A percentile compares a stretch with the other conserved stretches of the same genome.
These are phyloP conservation scores for Platyura marginata DNA, from an alignment of 1,140 invertebrate species.

Conservation along the genomic window DNA sequence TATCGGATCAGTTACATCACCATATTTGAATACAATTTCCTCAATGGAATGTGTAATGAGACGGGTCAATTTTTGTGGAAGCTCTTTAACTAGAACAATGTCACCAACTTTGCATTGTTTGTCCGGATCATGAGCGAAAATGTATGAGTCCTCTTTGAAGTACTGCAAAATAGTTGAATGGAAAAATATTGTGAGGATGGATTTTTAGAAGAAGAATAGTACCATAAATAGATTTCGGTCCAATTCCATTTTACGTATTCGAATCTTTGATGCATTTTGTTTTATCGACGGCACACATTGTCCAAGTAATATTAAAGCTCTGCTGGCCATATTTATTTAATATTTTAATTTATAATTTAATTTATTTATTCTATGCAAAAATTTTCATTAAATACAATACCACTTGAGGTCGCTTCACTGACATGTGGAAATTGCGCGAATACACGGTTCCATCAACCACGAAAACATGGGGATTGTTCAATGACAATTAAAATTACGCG, in stretches of 20 bases:
- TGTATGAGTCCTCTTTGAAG: conserved; percentile 46
- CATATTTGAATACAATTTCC: conserved; percentile 59
- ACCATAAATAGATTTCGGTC: conserved; percentile 51
- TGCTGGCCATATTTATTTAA: background rate
- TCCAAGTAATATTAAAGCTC: conserved; percentile 26
- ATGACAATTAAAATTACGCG: too few relatives aligned
- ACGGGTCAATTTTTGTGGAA: conserved; percentile 50
- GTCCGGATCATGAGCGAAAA: conserved; percentile 58
- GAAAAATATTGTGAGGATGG: conserved; percentile 4
- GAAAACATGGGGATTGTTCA: too few relatives aligned
- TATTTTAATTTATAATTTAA: too few relatives aligned
- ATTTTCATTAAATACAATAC: too few relatives aligned
- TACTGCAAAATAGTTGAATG: conserved; percentile 39
- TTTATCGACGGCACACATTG: conserved; percentile 53
- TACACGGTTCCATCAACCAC: too few relatives aligned
- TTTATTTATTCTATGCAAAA: too few relatives aligned
- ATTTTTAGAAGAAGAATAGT: conserved; percentile 3
- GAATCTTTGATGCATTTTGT: conserved; percentile 55
- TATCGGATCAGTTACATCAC: conserved; percentile 66
- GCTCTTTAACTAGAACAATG: conserved; percentile 52
- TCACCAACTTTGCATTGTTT: conserved; percentile 64
- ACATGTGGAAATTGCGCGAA: too few relatives aligned
- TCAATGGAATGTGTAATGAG: conserved; percentile 60
- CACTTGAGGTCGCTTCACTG: too few relatives aligned
- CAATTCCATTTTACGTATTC: conserved; percentile 45